Evolutionary conservation across 2,797 vertebrate species (phyloP), one percentile per base, ranked within the genome.

Genomic region (Platalea minor): DNA sequence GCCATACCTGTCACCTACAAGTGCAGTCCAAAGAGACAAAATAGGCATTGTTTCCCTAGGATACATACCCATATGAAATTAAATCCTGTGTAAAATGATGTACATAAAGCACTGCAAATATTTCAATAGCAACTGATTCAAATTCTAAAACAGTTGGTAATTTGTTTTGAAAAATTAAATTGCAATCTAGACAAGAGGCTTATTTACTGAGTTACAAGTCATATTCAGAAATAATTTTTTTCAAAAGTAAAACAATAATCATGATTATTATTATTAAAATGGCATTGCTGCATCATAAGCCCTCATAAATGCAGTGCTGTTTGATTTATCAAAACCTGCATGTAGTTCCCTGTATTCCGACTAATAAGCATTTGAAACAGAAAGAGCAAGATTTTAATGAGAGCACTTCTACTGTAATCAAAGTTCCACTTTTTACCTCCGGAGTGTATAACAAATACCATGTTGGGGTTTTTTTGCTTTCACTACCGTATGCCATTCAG

Each of bases 151-250:
- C 5, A 56, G 60, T 31, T 73, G 35, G 16, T 67, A 65, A 82
- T 89, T 94, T 94, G 28, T 89, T 86, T 57, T 70, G 39, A 85
- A 90, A 93, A 94, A 73, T 63, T 75, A 94, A 88, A 88, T 84
- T 91, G 45, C 51, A 63, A 37, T 91, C 77, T 76, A 82, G 74
- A 51, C 59, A 84, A 82, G 48, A 85, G 48, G 25, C 19, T 79
- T 82, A 45, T 81, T 88, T 89, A 41, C 46, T 69, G 59, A 68
- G 29, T 79, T 86, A 65, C 59, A 85, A 82, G 46, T 79, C 37
- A 74, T 51, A 86, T 78, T 95, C 59, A 68, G 54, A 65, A 64
- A 43, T 31, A 61, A 16, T 5, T 59, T 91, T 92, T 88, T 91
- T 86, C 65, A 76, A 57, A 96, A 73, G 21, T 72, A 82, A 87